A percentile compares a stretch with the other conserved stretches of the same genome.
Evolutionary conservation across 2,888 invertebrate genomes (phyloP).

Genomic region (Catocala nupta): DNA sequence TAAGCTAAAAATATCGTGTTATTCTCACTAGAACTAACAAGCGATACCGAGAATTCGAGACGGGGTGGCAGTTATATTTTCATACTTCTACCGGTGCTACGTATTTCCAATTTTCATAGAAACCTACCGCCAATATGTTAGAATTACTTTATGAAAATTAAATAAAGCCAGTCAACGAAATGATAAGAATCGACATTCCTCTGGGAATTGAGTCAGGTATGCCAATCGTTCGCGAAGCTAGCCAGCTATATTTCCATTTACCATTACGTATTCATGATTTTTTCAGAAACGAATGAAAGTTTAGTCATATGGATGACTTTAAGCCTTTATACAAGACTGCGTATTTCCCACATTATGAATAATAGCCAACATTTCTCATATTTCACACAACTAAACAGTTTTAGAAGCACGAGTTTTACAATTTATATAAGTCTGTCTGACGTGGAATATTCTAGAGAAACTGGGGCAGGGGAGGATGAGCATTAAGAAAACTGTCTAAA

Average conservation of each 20-base stretch:
- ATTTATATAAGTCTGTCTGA: slow-evolving; percentile 32
- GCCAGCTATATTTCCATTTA: slow-evolving; percentile 26
- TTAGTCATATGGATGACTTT: too few species aligned
- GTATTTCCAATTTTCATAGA: neutral
- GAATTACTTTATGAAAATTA: slow-evolving; percentile 12
- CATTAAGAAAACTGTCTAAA: slow-evolving; percentile 30
- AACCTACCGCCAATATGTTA: neutral
- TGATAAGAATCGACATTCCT: slow-evolving; percentile 20
- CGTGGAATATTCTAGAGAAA: slow-evolving; percentile 39
- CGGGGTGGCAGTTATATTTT: too few species aligned
- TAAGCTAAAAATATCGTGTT: slow-evolving; percentile 3
- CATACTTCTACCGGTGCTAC: neutral
- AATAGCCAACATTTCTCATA: slow-evolving; percentile 9
- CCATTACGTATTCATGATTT: slow-evolving; percentile 21
- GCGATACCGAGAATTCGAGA: neutral
- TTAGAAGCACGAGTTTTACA: slow-evolving; percentile 30
- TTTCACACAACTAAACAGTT: slow-evolving; percentile 25
- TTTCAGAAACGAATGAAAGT: too few species aligned
- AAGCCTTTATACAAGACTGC: neutral
- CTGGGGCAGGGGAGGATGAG: slow-evolving; percentile 11
- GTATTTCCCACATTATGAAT: slow-evolving; percentile 2
- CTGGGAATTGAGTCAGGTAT: slow-evolving; percentile 23
- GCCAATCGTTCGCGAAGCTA: slow-evolving; percentile 9
- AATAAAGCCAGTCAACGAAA: slow-evolving; percentile 36
- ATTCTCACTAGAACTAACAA: slow-evolving; percentile 1